Evolutionary conservation across 1,140 invertebrate species (phyloP), one percentile per base, ranked within the genome.

Genomic region (Augochlora pura): DNA sequence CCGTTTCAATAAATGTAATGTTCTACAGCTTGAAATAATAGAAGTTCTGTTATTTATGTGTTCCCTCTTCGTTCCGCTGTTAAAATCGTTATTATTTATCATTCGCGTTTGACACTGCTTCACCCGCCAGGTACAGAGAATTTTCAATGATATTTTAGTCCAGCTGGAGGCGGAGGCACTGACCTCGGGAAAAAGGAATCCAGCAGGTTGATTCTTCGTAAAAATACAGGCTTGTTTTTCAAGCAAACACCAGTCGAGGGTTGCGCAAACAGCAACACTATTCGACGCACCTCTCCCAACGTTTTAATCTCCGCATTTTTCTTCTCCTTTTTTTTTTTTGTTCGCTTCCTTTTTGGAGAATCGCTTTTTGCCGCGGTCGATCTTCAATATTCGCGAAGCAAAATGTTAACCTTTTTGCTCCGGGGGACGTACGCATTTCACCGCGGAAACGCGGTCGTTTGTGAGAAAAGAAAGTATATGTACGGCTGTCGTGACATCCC

Each of bases 71-170:
- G 0, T 8, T 42, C 23, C 2, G n/a, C 10, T 0, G 27, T 12
- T 21, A 1, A 4, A 23, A 32, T 32, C 25, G 27, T 16, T 5
- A 27, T 62, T 25, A 25, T 65, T 65, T 32, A 52, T 63, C 16
- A 57, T 21, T 39, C 38, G 4, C 39, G n/a, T 32, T 7, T 25
- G 52, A 32, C 21, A 18, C 10, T 14, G 42, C 14, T 32, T 42
- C 25, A 18, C 4, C 8, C n/a, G 21, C 5, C 5, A 12, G 18
- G n/a, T 0, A 21, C 16, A 57, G 16, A 65, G 49, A 59, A 8
- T 25, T 79, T 72, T 65, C 70, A 60, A 76, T 46, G 65, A 54
- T 57, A 64, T 78, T 72, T 64, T 23, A 78, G 38, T 52, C 27
- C 4, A 14, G 2, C 16, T 42, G 74, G 21, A 77, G 54, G 42